A percentile compares a stretch with the other conserved stretches of the same genome.
Evolutionary conservation across 2,113 vertebrate species (phyloP).

Genomic region (Crocuta crocuta): DNA sequence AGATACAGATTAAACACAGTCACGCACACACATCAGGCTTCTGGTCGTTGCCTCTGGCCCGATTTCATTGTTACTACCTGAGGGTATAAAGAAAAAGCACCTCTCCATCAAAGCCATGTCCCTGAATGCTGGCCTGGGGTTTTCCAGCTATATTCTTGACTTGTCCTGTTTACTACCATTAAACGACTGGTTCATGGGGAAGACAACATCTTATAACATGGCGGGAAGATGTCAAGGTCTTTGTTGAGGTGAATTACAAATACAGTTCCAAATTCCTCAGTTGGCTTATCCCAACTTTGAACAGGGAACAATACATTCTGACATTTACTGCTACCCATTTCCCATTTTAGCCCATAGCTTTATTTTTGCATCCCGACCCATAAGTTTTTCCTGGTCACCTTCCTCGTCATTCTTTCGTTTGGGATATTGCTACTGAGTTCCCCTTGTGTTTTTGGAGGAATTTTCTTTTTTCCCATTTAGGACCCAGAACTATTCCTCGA

Average conservation of each 20-base stretch:
- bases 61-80: neutral
- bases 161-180: neutral
- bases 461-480: neutral
- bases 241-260: neutral
- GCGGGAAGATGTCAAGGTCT: neutral
- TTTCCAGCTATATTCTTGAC: neutral
- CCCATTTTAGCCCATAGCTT: neutral
- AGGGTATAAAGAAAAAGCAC: neutral
- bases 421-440: neutral
- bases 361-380: neutral
- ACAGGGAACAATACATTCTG: neutral
- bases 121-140: neutral
- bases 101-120: neutral
- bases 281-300: neutral
- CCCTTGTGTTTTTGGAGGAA: neutral
- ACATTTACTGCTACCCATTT: neutral
- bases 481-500: neutral
- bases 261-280: neutral
- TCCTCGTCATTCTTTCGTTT: neutral
- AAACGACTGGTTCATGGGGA: neutral
- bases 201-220: neutral
- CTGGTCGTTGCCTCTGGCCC: neutral
- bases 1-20: neutral
- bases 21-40: neutral
- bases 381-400: neutral